A percentile compares a stretch with the other conserved stretches of the same genome.
These are phyloP conservation scores for Sminthopsis crassicaudata DNA, from an alignment of 2,113 vertebrate genomes.

Conservation along the genomic window DNA sequence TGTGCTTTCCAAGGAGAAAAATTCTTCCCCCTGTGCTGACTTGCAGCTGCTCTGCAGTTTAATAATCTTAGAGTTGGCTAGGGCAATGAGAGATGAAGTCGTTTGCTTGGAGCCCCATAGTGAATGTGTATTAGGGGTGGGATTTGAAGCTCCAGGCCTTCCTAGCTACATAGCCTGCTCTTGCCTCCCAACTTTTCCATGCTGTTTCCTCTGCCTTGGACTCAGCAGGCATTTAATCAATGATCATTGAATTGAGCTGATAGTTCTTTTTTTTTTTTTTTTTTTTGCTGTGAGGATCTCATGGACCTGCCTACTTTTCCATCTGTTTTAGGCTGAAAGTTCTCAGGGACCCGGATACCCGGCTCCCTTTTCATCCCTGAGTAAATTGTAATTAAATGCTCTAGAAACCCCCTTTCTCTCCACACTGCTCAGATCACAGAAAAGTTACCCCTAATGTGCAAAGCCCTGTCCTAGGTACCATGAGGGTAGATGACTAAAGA, in stretches of 20 bases:
- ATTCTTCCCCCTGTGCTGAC: not conserved
- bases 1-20: not conserved
- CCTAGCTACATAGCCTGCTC: not conserved
- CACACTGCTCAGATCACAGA: not conserved
- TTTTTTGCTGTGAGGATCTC: not conserved
- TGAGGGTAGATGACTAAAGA: not conserved
- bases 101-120: not conserved
- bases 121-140: not conserved
- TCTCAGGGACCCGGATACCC: not conserved
- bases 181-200: not conserved
- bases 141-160: not conserved
- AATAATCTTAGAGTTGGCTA: not conserved
- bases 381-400: not conserved
- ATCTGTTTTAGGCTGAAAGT: not conserved
- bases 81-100: not conserved
- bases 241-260: not conserved
- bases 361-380: too few relatives aligned
- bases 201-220: not conserved
- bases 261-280: not conserved
- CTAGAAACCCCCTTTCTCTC: not conserved
- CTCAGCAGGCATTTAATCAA: not conserved
- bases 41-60: not conserved
- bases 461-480: not conserved
- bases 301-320: not conserved
- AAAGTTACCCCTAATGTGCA: not conserved